Percentiles rank a stretch among this genome's conserved stretches.
Evolutionary conservation across 2,113 vertebrate species (phyloP).

Genomic region (Alethe diademata): DNA sequence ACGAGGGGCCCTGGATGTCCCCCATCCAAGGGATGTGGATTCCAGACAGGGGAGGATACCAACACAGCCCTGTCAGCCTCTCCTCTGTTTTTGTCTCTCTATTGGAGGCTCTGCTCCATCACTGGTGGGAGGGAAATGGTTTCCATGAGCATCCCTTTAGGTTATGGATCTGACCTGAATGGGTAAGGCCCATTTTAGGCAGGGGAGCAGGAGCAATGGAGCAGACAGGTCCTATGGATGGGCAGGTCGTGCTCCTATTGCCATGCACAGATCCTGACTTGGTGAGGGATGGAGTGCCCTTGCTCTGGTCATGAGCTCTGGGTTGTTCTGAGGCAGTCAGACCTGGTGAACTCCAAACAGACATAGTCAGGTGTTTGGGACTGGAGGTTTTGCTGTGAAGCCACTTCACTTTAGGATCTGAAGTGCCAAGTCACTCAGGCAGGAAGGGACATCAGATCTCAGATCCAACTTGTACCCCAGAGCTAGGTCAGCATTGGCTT

Average conservation of each 20-base stretch:
- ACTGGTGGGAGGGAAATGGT: not conserved
- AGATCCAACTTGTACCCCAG: not conserved
- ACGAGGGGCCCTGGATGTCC: not conserved
- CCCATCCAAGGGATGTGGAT: not conserved
- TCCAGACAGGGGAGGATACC: not conserved
- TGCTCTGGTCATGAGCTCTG: not conserved
- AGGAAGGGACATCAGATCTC: not conserved
- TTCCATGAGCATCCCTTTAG: not conserved
- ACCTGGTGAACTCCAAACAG: accelerated
- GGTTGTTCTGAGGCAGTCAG: not conserved
- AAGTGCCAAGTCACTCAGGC: not conserved
- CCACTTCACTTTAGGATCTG: not conserved
- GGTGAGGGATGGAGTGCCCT: not conserved
- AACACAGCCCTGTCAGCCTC: not conserved
- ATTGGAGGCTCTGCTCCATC: not conserved
- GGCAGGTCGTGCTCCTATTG: not conserved
- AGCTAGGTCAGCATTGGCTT: not conserved
- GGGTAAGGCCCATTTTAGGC: not conserved
- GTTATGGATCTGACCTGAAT: not conserved
- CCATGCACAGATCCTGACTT: not conserved
- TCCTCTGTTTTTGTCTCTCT: not conserved
- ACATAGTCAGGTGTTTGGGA: not conserved
- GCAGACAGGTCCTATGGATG: not conserved
- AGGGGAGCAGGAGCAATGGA: not conserved
- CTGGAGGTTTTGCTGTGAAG: not conserved